Base-by-base conservation (phyloP, 2,888 invertebrate species). In the Amorpha juglandis region DNA sequence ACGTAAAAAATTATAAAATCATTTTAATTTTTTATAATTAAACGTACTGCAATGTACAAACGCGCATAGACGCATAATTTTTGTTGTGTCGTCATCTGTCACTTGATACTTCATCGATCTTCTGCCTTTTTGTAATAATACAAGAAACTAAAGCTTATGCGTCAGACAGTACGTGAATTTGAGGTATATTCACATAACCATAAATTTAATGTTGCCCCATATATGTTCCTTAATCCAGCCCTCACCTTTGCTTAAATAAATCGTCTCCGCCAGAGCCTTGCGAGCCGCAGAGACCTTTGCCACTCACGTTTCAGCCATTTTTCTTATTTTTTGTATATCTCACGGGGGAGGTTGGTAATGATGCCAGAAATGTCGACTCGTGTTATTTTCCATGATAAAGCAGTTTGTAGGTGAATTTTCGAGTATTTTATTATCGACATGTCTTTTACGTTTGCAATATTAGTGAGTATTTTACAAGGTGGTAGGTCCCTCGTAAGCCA, bases 231-330 rank as follows among this genome's bases (percentile, higher is more conserved):
- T 19, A 53, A 52, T 66, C 45, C 66, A 55, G 38, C 21, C 66
- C 65, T 63, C 21, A 16, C 50, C 33, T 4, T 8, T 55, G 47
- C 55, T 68, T 63, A 68, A 65, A 68, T 63, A 68, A 68, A 68
- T 68, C 63, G 67, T 42, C 63, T 51, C 12, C 33, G 27, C 62
- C 45, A 62, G 63, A 50, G 55, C 64, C 63, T 53, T 53, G 51
- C 47, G 63, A 63, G 52, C 66, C 66, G 47, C 63, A 63, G 52
- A 62, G 66, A 66, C 62, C 55, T 62, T 53, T 68, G 66, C 48
- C 42, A 42, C 69, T 67, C 62, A 42, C 65, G 53, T 58, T 66
- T 35, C 21, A 42, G 11, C 50, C 21, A 58, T 52, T 19, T 27
- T 67, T 51, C 47, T 35, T 63, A 45, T 42, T 68, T 53, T 53